Evolutionary conservation across 2,797 vertebrate species (phyloP), one percentile per base, ranked within the genome.

Genomic region (Lagodon rhomboides): DNA sequence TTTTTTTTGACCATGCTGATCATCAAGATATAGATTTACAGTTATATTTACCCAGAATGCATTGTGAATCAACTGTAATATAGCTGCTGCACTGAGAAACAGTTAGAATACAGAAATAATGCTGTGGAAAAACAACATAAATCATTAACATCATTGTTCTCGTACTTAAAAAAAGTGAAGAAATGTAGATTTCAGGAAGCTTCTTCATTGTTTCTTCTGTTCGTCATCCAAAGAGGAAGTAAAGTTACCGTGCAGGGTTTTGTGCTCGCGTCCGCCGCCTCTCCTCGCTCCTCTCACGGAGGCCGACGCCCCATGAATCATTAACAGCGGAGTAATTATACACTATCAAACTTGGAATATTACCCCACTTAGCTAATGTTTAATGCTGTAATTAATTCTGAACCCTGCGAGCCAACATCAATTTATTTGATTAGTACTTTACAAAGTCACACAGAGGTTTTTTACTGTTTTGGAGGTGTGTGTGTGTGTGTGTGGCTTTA

Each of bases 391-490:
- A 94, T 95, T 94, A 94, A 94, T 94, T 93, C 88, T 90, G 85
- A 93, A 94, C 88, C 93, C 92, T 79, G 90, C 89, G 75, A 94
- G 93, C 94, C 91, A 94, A 93, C 93, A 93, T 94, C 90, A 90
- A 89, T 95, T 94, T 94, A 92, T 95, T 93, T 92, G 91, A 95
- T 94, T 92, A 92, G 88, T 90, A 87, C 90, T 92, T 92, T 93
- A 77, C 89, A 91, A 92, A 94, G 93, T 93, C 92, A 91, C 89
- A 90, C 82, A 73, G 87, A 93, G 91, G 88, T 91, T 90, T 93
- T 91, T 77, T 60, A 87, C 81, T 86, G 73, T 87, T 84, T 77
- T 63, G 67, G 67, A 81, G 74, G 73, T 55, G 77, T 65, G 47
- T 60, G 62, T 58, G 41, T 23, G 23, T 55, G 61, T 23, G 66